A percentile compares a stretch with the other conserved stretches of the same genome.
phyloP scores from a whole-genome alignment of 2,888 invertebrate species.

The Cyclophora punctaria region DNA sequence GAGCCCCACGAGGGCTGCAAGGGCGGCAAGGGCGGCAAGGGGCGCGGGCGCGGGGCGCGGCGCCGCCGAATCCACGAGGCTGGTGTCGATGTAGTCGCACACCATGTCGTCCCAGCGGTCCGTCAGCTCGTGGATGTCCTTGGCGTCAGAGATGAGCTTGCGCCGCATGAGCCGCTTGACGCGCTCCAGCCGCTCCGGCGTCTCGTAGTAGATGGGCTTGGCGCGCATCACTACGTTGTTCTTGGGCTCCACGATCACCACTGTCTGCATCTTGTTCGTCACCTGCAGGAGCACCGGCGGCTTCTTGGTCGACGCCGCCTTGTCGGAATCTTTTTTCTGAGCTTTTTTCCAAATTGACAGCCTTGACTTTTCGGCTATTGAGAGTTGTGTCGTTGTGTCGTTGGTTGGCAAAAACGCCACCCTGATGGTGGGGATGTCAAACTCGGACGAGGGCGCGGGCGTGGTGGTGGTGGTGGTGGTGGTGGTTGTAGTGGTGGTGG shows the following conservation, averaged over 20 bases:
- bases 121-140: constrained; percentile 48
- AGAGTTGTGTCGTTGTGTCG: constrained; percentile 19
- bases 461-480: constrained; percentile 1
- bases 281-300: constrained; percentile 57
- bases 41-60: background rate
- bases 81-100: constrained; percentile 57
- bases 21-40: background rate
- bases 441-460: background rate
- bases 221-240: constrained; percentile 22
- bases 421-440: background rate
- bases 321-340: constrained; percentile 39
- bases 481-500: constrained; percentile 4
- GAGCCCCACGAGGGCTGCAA: no score
- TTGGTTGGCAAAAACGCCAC: background rate
- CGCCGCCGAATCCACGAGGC: constrained; percentile 20
- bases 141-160: constrained; percentile 46
- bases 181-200: constrained; percentile 34
- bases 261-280: constrained; percentile 39
- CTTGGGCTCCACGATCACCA: constrained; percentile 51
- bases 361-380: constrained; percentile 53
- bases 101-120: constrained; percentile 58
- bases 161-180: constrained; percentile 54
- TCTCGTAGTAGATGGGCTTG: constrained; percentile 32
- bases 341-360: constrained; percentile 57
- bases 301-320: constrained; percentile 33